phyloP scores from a whole-genome alignment of 2,888 invertebrate genomes.

The Deroplatys truncata region DNA sequence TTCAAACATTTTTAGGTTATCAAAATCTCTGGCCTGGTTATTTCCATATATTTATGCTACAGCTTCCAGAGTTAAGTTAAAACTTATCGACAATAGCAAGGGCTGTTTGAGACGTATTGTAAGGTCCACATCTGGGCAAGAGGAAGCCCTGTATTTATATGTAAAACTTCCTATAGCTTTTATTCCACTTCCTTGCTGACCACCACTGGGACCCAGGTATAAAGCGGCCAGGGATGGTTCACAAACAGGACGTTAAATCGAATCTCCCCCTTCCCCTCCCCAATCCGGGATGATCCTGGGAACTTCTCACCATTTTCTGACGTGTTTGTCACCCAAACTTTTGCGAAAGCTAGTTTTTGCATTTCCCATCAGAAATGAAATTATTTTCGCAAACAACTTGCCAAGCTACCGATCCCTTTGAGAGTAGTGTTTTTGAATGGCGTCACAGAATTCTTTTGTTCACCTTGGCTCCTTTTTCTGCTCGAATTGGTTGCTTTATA shows the following conservation, averaged over 20 bases:
- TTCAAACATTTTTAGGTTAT: no score
- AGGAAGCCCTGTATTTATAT: background rate
- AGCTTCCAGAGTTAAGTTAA: no score
- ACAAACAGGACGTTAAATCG: background rate
- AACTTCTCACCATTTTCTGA: background rate
- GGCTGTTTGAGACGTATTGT: background rate
- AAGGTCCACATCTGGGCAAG: background rate
- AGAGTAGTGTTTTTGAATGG: background rate
- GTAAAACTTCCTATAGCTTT: background rate
- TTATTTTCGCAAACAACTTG: background rate
- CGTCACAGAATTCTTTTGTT: background rate
- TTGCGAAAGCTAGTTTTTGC: background rate
- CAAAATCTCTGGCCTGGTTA: no score
- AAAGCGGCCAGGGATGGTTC: background rate
- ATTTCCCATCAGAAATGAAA: background rate
- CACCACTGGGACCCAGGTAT: background rate
- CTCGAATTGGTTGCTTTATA: background rate
- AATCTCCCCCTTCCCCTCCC: background rate
- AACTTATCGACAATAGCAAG: no score
- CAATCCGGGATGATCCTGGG: background rate
- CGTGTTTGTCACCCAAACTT: background rate
- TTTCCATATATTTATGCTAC: no score
- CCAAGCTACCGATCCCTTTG: background rate
- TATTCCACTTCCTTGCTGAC: background rate
- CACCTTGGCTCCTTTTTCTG: background rate